A percentile compares a stretch with the other conserved stretches of the same genome.
phyloP scores from a whole-genome alignment of 2,797 vertebrate genomes.

The Myotis planiceps region DNA sequence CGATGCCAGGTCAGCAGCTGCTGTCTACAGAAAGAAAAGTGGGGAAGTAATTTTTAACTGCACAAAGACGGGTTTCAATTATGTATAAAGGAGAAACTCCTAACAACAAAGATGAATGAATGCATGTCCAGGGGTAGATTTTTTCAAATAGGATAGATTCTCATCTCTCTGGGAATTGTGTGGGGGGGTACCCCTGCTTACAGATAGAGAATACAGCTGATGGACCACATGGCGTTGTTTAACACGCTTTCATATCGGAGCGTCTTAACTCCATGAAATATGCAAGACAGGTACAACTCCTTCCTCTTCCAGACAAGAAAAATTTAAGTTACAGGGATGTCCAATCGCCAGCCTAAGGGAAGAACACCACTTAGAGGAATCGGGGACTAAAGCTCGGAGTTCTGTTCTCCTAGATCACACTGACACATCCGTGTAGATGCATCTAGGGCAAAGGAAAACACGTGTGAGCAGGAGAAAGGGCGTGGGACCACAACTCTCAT shows the following conservation, averaged over 20 bases:
- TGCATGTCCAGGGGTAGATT: background rate
- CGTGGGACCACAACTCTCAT: background rate
- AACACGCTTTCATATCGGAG: background rate
- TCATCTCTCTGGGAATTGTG: background rate
- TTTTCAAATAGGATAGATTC: background rate
- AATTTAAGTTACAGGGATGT: background rate
- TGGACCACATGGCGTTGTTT: background rate
- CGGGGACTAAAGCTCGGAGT: background rate
- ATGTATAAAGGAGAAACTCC: constrained; percentile 4
- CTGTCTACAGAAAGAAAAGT: background rate
- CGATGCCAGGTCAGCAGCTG: background rate
- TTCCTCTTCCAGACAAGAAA: background rate
- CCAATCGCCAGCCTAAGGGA: background rate
- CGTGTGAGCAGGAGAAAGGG: background rate
- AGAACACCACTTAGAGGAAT: background rate
- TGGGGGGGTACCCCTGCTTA: background rate
- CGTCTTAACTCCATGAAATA: background rate
- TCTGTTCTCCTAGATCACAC: background rate
- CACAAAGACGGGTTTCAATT: background rate
- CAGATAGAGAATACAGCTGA: background rate
- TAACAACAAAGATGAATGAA: background rate
- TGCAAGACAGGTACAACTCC: background rate
- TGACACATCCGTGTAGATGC: background rate
- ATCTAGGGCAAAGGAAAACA: background rate
- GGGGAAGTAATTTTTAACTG: background rate